A percentile compares a stretch with the other conserved stretches of the same genome.
phyloP scores from a whole-genome alignment of 2,888 invertebrate genomes.

The Papilio demoleus region DNA sequence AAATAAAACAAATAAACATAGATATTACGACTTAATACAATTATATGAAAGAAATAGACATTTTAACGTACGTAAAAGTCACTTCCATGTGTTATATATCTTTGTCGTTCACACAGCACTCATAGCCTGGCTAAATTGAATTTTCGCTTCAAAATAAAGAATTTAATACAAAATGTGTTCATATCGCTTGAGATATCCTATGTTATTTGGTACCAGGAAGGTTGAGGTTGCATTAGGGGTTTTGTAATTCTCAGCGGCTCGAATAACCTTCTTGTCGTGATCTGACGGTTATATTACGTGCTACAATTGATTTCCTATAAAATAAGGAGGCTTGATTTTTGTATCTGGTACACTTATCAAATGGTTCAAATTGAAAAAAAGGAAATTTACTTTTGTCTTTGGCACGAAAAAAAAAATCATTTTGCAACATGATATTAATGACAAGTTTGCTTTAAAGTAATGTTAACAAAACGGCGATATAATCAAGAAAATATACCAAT shows the following conservation, averaged over 20 bases:
- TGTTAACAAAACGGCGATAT: no score
- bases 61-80: no score
- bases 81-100: conserved; percentile 49
- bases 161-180: conserved; percentile 43
- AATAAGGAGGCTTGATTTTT: neutral
- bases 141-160: conserved; percentile 46
- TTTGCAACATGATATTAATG: no score
- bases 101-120: conserved; percentile 44
- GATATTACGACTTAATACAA: no score
- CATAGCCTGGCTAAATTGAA: conserved; percentile 58
- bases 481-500: no score
- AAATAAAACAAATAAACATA: no score
- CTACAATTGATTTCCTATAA: conserved; percentile 7
- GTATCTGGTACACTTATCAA: neutral
- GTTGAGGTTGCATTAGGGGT: conserved; percentile 60
- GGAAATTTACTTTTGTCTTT: no score
- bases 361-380: neutral
- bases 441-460: no score
- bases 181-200: conserved; percentile 48
- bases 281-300: conserved; percentile 1
- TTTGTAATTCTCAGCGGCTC: conserved; percentile 56
- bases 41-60: no score
- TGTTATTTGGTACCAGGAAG: conserved; percentile 55
- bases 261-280: conserved; percentile 14
- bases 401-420: no score